Percentiles rank a stretch among this genome's conserved stretches.
Evolutionary conservation across 1,140 invertebrate genomes (phyloP).

Genomic region (Trachymyrmex septentrionalis): DNA sequence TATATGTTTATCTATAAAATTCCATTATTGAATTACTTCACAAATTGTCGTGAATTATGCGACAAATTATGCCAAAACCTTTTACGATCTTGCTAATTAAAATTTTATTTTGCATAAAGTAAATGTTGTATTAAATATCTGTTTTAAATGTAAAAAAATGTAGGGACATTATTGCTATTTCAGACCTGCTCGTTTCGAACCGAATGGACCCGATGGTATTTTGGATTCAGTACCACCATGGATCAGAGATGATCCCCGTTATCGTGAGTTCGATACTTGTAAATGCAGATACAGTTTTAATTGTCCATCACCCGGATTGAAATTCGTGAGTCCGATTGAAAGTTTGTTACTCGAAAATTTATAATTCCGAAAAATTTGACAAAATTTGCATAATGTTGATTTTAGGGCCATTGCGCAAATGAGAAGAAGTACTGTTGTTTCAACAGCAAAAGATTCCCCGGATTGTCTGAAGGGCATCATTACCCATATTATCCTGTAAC

Average conservation of each 20-base stretch:
- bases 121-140: not conserved
- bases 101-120: not conserved
- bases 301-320: conserved; percentile 86
- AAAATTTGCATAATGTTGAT: conserved; percentile 1
- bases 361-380: not conserved
- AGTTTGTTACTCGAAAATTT: conserved; percentile 79
- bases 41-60: not conserved
- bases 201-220: not conserved
- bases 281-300: conserved; percentile 88
- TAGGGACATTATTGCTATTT: not conserved
- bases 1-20: no score
- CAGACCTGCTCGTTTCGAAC: conserved; percentile 53
- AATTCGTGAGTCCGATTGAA: conserved; percentile 85
- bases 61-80: not conserved
- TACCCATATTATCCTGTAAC: conserved; percentile 50
- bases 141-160: not conserved
- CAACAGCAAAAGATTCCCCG: conserved; percentile 80
- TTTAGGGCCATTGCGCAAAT: conserved; percentile 86
- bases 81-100: not conserved
- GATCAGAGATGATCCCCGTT: conserved; percentile 81
- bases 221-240: conserved; percentile 81
- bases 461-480: conserved; percentile 7
- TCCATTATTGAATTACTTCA: not conserved
- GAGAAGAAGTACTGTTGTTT: conserved; percentile 88
- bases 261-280: conserved; percentile 86